phyloP scores from a whole-genome alignment of 2,797 vertebrate genomes.

The Bryconaethiops microstoma region DNA sequence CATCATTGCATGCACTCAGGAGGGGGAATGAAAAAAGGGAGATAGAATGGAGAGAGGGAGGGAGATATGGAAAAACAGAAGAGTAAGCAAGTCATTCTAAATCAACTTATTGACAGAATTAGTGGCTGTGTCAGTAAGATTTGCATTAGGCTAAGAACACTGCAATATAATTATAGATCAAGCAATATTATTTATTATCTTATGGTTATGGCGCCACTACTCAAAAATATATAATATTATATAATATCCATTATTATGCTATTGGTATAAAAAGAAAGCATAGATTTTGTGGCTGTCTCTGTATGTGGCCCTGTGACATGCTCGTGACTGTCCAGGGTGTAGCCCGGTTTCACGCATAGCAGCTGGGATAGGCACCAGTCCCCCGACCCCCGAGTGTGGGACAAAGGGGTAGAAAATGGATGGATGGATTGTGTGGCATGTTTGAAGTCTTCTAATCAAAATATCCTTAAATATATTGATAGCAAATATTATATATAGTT shows the following conservation, averaged over 20 bases:
- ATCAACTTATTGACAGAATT: slow-evolving; percentile 2
- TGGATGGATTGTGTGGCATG: background rate
- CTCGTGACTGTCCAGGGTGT: too few species aligned
- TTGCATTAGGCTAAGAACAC: background rate
- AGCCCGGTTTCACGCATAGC: too few species aligned
- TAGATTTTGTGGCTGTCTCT: background rate
- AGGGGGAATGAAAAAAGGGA: slow-evolving; percentile 9
- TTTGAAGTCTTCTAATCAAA: background rate
- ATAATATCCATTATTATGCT: background rate
- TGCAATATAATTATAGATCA: background rate
- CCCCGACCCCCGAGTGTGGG: too few species aligned
- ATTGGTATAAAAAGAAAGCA: background rate
- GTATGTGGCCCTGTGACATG: too few species aligned
- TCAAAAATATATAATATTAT: background rate
- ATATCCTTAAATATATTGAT: background rate
- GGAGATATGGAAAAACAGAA: slow-evolving; percentile 2
- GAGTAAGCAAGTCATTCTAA: background rate
- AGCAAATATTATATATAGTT: background rate
- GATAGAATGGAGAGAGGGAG: slow-evolving; percentile 7
- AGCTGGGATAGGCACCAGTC: too few species aligned
- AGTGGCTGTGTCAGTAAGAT: background rate
- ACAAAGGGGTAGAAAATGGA: too few species aligned
- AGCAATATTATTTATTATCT: background rate
- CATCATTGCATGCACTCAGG: slow-evolving; percentile 43
- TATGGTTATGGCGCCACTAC: background rate